Percentiles rank a stretch among this genome's conserved stretches.
These are phyloP conservation scores for Chaetophractus vellerosus DNA, from an alignment of 2,797 vertebrate genomes.

Conservation along the genomic window DNA sequence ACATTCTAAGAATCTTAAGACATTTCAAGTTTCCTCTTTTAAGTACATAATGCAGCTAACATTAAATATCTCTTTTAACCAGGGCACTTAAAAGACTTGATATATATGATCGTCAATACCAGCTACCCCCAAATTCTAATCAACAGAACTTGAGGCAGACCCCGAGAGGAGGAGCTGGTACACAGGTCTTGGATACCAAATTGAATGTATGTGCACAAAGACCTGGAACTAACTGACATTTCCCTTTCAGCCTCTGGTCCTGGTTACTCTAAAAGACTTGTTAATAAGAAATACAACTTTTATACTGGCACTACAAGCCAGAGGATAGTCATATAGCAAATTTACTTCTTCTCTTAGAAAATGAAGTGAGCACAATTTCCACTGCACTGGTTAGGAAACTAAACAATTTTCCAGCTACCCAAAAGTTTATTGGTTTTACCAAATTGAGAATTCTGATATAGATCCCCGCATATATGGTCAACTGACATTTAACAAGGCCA, in stretches of 20 bases:
- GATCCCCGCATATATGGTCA: too few relatives aligned
- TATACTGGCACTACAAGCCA: not conserved
- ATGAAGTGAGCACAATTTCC: not conserved
- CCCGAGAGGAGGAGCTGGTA: not conserved
- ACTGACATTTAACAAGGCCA: too few relatives aligned
- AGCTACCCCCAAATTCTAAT: not conserved
- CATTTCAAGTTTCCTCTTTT: not conserved
- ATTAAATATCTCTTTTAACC: not conserved
- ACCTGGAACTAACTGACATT: not conserved
- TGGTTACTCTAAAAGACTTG: not conserved
- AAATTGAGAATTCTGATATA: too few relatives aligned
- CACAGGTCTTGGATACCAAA: conserved; percentile 10
- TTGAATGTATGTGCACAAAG: not conserved
- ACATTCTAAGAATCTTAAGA: conserved; percentile 4
- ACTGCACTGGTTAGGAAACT: not conserved
- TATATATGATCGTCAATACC: not conserved
- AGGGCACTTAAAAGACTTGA: not conserved
- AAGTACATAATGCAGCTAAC: not conserved
- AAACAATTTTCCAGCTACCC: not conserved
- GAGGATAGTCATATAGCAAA: not conserved
- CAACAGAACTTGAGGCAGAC: not conserved
- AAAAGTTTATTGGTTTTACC: too few relatives aligned
- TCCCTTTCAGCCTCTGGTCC: not conserved
- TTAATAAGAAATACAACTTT: not conserved
- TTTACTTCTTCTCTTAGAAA: conserved; percentile 10